These are phyloP conservation scores for Cossypha niveicapilla DNA, from an alignment of 2,797 vertebrate genomes.

Conservation along the genomic window DNA sequence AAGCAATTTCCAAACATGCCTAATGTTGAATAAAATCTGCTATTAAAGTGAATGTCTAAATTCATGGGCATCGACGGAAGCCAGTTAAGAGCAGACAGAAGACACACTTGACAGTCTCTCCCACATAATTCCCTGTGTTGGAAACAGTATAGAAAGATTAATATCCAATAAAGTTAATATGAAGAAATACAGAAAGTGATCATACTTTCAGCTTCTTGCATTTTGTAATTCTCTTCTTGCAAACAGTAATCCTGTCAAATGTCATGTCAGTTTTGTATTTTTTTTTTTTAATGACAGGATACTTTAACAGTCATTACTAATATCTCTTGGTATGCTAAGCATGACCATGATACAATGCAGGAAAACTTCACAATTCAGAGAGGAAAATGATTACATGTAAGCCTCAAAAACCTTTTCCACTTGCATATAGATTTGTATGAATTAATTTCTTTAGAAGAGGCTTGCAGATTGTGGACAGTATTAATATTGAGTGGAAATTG, in stretches of 20 bases:
- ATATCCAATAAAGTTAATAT: neutral
- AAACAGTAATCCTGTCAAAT: neutral
- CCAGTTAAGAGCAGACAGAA: neutral
- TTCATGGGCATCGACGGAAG: neutral
- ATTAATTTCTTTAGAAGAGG: neutral
- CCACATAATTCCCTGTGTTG: neutral
- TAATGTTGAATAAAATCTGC: neutral
- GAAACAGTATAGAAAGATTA: neutral
- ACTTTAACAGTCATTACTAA: neutral
- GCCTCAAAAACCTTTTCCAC: neutral
- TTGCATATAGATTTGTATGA: neutral
- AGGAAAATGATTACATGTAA: neutral
- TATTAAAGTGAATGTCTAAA: neutral
- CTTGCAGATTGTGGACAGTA: neutral
- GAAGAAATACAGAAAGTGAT: neutral
- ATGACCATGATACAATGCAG: neutral
- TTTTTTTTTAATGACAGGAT: neutral
- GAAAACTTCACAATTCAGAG: slow-evolving; percentile 1
- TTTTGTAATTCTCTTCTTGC: neutral
- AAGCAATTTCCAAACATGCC: neutral
- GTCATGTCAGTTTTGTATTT: neutral
- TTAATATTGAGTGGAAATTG: neutral
- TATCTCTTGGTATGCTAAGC: slow-evolving; percentile 10
- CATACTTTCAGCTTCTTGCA: neutral
- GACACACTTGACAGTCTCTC: neutral